Evolutionary conservation across 1,140 invertebrate genomes (phyloP).

Genomic region (Apis dorsata): DNA sequence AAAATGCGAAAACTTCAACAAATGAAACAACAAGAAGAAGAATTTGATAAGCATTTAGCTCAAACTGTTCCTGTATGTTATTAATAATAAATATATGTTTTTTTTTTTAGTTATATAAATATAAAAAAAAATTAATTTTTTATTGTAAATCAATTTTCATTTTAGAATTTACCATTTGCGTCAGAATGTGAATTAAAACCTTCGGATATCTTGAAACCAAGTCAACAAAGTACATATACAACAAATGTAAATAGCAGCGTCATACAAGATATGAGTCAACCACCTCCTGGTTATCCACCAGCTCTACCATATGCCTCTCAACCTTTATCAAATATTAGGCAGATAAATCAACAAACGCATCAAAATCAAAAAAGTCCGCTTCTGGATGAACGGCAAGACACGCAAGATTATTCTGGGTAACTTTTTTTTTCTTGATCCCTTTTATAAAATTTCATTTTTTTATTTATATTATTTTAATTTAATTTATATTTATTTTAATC

Average conservation of each 20-base stretch:
- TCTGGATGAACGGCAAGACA: slow-evolving; percentile 71
- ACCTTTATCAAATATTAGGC: slow-evolving; percentile 68
- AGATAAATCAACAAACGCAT: slow-evolving; percentile 64
- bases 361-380: slow-evolving; percentile 75
- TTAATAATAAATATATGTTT: slow-evolving; percentile 8
- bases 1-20: slow-evolving; percentile 86
- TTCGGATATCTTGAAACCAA: slow-evolving; percentile 76
- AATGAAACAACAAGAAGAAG: slow-evolving; percentile 88
- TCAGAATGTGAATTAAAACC: slow-evolving; percentile 85
- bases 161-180: slow-evolving; percentile 84
- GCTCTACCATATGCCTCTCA: slow-evolving; percentile 75
- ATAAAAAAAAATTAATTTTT: neutral
- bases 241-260: slow-evolving; percentile 72
- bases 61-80: slow-evolving; percentile 84
- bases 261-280: slow-evolving; percentile 81
- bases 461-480: too few relatives aligned
- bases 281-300: slow-evolving; percentile 81
- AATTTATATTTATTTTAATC: neutral
- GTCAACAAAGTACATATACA: slow-evolving; percentile 69
- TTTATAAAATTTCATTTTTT: neutral
- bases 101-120: neutral
- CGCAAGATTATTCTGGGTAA: slow-evolving; percentile 66
- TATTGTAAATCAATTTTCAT: slow-evolving; percentile 30
- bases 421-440: neutral
- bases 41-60: slow-evolving; percentile 89